Percentiles rank a stretch among this genome's conserved stretches.
Evolutionary conservation across 1,140 invertebrate species (phyloP).

Genomic region (Ruditapes philippinarum): DNA sequence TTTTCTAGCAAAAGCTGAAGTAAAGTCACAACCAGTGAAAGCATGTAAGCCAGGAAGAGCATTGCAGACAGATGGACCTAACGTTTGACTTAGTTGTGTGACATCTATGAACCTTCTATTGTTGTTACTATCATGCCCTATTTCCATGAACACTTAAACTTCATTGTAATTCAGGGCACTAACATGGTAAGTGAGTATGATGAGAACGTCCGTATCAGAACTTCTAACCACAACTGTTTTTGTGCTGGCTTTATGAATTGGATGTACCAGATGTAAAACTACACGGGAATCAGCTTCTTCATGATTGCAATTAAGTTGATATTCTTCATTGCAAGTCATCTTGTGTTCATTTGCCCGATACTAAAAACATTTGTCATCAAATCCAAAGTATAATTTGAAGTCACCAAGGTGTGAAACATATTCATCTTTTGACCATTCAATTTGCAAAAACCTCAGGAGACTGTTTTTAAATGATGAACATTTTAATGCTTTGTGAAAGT

Average conservation of each 20-base stretch:
- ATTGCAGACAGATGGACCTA: slow-evolving; percentile 14
- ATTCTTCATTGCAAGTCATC: not conserved
- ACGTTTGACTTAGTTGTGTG: not conserved
- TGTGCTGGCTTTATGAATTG: not conserved
- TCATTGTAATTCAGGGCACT: not conserved
- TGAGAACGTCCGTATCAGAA: slow-evolving; percentile 26
- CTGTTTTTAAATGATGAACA: slow-evolving; percentile 39
- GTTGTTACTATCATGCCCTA: slow-evolving; percentile 26
- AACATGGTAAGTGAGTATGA: slow-evolving; percentile 2
- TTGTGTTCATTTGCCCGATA: not conserved
- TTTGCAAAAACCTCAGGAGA: slow-evolving; percentile 24
- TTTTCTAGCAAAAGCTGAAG: slow-evolving; percentile 46
- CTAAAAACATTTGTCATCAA: not conserved
- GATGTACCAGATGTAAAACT: slow-evolving; percentile 12
- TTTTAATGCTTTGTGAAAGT: slow-evolving; percentile 44
- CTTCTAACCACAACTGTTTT: slow-evolving; percentile 1
- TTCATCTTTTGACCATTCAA: slow-evolving; percentile 26
- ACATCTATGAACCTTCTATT: slow-evolving; percentile 41
- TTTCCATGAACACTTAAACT: slow-evolving; percentile 56
- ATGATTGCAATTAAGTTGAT: slow-evolving; percentile 31
- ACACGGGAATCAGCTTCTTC: slow-evolving; percentile 52
- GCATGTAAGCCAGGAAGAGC: slow-evolving; percentile 55
- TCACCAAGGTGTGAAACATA: not conserved
- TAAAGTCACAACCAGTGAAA: slow-evolving; percentile 58
- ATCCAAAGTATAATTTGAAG: slow-evolving; percentile 27